Evolutionary conservation across 2,888 invertebrate species (phyloP).

Genomic region (Cabera pusaria): DNA sequence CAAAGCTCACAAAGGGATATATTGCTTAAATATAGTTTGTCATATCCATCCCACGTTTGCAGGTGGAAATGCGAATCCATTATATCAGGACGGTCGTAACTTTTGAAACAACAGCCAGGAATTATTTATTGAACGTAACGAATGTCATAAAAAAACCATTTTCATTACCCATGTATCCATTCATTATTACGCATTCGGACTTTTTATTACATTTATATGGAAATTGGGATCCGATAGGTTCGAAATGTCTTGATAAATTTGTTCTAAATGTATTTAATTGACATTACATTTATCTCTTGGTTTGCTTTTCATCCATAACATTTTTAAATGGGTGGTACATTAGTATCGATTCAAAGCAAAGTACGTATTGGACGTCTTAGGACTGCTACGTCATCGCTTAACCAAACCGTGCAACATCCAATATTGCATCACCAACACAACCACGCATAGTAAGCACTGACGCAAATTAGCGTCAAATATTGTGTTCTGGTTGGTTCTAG

Average conservation of each 20-base stretch:
- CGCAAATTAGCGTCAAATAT: slow-evolving; percentile 81
- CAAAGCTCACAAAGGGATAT: slow-evolving; percentile 8
- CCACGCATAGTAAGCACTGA: slow-evolving; percentile 44
- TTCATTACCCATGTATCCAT: slow-evolving; percentile 52
- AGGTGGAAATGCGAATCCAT: slow-evolving; percentile 11
- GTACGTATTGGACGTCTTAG: too few relatives aligned
- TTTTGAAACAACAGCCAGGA: slow-evolving; percentile 25
- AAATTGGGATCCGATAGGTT: slow-evolving; percentile 50
- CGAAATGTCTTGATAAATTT: slow-evolving; percentile 54
- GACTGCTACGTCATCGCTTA: too few relatives aligned
- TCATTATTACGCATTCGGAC: slow-evolving; percentile 54
- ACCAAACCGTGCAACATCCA: too few relatives aligned
- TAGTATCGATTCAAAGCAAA: too few relatives aligned
- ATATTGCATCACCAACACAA: slow-evolving; percentile 32
- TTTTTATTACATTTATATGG: slow-evolving; percentile 70
- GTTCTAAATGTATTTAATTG: slow-evolving; percentile 48
- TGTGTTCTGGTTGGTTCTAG: slow-evolving; percentile 86
- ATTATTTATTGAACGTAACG: slow-evolving; percentile 42
- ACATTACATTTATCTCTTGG: slow-evolving; percentile 12
- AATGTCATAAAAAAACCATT: slow-evolving; percentile 49
- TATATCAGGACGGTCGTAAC: slow-evolving; percentile 19
- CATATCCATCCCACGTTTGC: neutral
- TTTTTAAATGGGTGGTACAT: too few relatives aligned
- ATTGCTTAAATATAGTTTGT: slow-evolving; percentile 4
- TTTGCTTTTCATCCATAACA: too few relatives aligned